phyloP scores from a whole-genome alignment of 2,888 invertebrate genomes.

The Philopedon plagiatum region DNA sequence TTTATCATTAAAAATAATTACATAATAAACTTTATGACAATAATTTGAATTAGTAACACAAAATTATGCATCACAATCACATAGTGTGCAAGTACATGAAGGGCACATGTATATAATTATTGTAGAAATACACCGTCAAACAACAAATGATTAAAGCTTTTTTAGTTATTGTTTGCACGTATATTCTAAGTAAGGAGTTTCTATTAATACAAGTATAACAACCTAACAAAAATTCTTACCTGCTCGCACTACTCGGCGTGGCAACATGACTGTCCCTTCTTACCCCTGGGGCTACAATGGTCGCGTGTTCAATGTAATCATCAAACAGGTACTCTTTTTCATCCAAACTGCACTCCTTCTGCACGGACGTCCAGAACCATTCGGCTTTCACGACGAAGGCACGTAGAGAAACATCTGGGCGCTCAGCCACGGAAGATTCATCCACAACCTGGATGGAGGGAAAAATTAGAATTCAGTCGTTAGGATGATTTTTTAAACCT shows the following conservation, averaged over 20 bases:
- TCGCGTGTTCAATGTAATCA: slow-evolving; percentile 71
- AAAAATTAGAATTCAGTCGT: slow-evolving; percentile 43
- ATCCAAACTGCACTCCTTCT: slow-evolving; percentile 93
- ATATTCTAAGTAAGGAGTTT: too few species aligned
- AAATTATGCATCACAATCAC: too few species aligned
- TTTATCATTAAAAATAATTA: too few species aligned
- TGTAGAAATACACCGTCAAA: too few species aligned
- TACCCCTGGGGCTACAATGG: slow-evolving; percentile 69
- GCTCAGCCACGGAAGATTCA: slow-evolving; percentile 81
- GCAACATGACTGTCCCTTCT: slow-evolving; percentile 73
- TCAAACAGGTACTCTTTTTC: slow-evolving; percentile 92
- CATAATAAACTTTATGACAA: too few species aligned
- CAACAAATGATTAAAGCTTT: too few species aligned
- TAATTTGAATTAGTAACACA: too few species aligned
- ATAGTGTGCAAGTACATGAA: too few species aligned
- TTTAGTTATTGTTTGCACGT: background rate
- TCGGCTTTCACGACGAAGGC: slow-evolving; percentile 90
- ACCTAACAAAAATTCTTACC: slow-evolving; percentile 33
- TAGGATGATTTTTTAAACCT: slow-evolving; percentile 18
- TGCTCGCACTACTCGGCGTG: slow-evolving; percentile 70
- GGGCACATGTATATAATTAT: too few species aligned
- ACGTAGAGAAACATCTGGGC: slow-evolving; percentile 72
- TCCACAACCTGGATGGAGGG: slow-evolving; percentile 82
- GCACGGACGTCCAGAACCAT: slow-evolving; percentile 99
- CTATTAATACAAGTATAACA: too few species aligned